A percentile compares a stretch with the other conserved stretches of the same genome.
Evolutionary conservation across 1,140 invertebrate species (phyloP).

Genomic region (Drosophila repleta): DNA sequence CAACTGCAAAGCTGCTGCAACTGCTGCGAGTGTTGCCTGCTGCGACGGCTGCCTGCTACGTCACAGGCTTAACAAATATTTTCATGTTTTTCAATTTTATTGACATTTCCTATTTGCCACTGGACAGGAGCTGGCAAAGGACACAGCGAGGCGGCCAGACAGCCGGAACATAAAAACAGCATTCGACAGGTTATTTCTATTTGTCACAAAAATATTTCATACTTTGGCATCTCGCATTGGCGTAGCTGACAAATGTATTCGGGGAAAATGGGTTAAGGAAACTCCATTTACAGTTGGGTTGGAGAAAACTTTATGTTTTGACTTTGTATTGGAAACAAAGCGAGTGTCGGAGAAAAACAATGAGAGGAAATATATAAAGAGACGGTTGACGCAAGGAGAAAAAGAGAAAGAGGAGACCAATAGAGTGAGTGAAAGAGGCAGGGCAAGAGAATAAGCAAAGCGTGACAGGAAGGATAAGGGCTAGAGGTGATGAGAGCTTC

Average conservation of each 20-base stretch:
- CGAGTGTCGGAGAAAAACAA: too few species aligned
- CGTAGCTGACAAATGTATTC: constrained; percentile 46
- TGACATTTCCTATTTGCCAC: constrained; percentile 74
- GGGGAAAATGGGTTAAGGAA: constrained; percentile 20
- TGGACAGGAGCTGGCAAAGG: constrained; percentile 6
- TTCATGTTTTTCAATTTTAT: constrained; percentile 59
- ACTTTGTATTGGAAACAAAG: neutral
- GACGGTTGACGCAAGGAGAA: too few species aligned
- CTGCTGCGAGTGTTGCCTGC: constrained; percentile 1
- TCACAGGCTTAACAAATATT: constrained; percentile 56
- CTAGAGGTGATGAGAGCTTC: too few species aligned
- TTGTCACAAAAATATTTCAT: constrained; percentile 58
- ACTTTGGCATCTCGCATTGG: constrained; percentile 52
- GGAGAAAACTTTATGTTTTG: neutral
- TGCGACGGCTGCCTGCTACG: too few species aligned
- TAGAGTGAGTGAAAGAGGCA: too few species aligned
- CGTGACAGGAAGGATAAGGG: too few species aligned
- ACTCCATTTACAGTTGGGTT: constrained; percentile 9
- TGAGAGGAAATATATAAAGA: too few species aligned
- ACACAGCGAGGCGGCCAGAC: neutral
- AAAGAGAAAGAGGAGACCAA: too few species aligned
- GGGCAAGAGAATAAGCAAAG: too few species aligned
- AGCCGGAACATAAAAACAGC: constrained; percentile 37
- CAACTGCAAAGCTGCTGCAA: neutral
- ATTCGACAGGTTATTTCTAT: constrained; percentile 69